These are phyloP conservation scores for Diogma glabrata DNA, from an alignment of 2,888 invertebrate species.

Conservation along the genomic window DNA sequence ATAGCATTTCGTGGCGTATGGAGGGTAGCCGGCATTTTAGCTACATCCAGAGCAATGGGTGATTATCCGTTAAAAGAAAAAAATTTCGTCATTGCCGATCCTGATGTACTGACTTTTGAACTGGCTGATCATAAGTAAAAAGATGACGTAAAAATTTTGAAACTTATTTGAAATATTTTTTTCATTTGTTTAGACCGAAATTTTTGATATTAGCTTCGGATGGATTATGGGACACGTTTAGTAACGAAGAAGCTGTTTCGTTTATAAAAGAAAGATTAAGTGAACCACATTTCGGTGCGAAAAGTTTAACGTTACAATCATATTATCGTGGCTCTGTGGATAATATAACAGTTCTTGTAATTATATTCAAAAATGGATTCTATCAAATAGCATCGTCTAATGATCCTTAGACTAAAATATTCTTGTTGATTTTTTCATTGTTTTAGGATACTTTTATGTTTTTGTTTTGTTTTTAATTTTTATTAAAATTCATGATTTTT, in stretches of 20 bases:
- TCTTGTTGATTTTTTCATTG: no score
- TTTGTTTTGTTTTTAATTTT: no score
- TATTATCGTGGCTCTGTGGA: conserved; percentile 87
- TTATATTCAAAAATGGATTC: conserved; percentile 56
- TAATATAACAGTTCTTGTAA: conserved; percentile 88
- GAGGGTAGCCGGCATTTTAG: conserved; percentile 90
- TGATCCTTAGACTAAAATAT: no score
- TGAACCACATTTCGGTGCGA: conserved; percentile 83
- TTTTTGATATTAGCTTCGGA: conserved; percentile 90
- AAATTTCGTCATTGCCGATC: conserved; percentile 88
- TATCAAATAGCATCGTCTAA: conserved; percentile 26
- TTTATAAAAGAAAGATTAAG: conserved; percentile 75
- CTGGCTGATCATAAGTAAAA: conserved; percentile 60
- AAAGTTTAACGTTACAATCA: conserved; percentile 80
- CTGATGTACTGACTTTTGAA: conserved; percentile 87
- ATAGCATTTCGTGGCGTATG: conserved; percentile 93
- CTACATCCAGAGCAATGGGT: conserved; percentile 87
- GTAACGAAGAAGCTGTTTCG: conserved; percentile 86
- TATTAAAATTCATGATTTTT: no score
- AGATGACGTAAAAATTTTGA: conserved; percentile 12
- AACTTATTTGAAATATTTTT: neutral
- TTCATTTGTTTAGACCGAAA: conserved; percentile 44
- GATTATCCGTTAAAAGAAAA: conserved; percentile 93
- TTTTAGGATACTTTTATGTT: no score
- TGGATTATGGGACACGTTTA: conserved; percentile 93